A percentile compares a stretch with the other conserved stretches of the same genome.
These are phyloP conservation scores for Eristalis arbustorum DNA, from an alignment of 2,888 invertebrate genomes.

Conservation along the genomic window DNA sequence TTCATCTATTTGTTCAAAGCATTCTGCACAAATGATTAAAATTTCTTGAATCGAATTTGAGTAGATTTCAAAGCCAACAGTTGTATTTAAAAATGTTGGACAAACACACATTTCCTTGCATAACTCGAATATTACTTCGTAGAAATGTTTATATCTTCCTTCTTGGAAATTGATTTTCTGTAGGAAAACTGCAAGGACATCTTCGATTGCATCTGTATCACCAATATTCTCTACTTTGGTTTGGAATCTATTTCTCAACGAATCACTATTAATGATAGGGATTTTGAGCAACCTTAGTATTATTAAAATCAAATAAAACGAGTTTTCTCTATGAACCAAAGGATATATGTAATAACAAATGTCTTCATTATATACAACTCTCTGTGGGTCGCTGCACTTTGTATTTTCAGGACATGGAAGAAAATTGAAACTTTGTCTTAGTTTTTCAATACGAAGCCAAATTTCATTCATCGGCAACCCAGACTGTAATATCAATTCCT, in stretches of 20 bases:
- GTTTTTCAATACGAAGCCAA: conserved; percentile 88
- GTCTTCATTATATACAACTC: conserved; percentile 84
- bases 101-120: conserved; percentile 82
- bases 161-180: conserved; percentile 20
- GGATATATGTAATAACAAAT: conserved; percentile 87
- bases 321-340: conserved; percentile 82
- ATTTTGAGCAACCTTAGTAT: conserved; percentile 82
- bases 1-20: conserved; percentile 80
- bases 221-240: conserved; percentile 75
- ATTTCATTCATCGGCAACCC: conserved; percentile 87
- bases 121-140: conserved; percentile 76
- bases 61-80: conserved; percentile 84
- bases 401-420: conserved; percentile 81
- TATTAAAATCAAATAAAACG: conserved; percentile 83
- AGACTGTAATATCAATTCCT: conserved; percentile 83
- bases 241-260: conserved; percentile 79
- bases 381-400: conserved; percentile 84
- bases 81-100: conserved; percentile 83
- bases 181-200: conserved; percentile 79
- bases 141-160: conserved; percentile 70
- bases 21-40: conserved; percentile 82
- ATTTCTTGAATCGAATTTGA: conserved; percentile 81
- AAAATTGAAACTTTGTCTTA: conserved; percentile 88
- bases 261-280: conserved; percentile 82
- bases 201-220: conserved; percentile 81